Conservation (phyloP, 2,888 invertebrate genomes). For the Parnassius smintheus region DNA sequence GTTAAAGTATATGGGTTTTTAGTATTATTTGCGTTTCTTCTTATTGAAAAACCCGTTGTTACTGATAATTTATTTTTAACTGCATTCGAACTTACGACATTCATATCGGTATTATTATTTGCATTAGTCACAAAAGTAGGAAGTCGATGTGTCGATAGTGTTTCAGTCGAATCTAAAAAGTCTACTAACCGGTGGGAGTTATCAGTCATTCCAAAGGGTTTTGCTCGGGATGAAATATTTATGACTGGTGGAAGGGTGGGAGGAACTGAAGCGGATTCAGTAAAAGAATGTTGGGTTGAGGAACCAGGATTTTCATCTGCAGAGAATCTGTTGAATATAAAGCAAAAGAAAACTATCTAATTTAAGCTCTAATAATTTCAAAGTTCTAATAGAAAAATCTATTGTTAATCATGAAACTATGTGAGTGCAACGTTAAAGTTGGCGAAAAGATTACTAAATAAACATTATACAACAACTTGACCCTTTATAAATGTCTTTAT, state of each 20-base stretch:
- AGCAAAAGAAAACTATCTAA: constrained; percentile 76
- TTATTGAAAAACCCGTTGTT: constrained; percentile 75
- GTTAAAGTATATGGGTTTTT: constrained; percentile 73
- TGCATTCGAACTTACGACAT: constrained; percentile 48
- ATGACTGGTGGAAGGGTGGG: constrained; percentile 53
- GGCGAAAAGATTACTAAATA: constrained; percentile 26
- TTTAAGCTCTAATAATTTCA: constrained; percentile 55
- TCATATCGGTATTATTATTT: constrained; percentile 49
- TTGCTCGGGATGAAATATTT: constrained; percentile 72
- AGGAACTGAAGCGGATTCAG: constrained; percentile 53
- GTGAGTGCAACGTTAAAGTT: constrained; percentile 17
- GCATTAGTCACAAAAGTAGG: constrained; percentile 58
- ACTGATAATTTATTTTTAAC: constrained; percentile 65
- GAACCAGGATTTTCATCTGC: constrained; percentile 74
- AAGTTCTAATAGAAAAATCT: too few relatives aligned
- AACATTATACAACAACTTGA: too few relatives aligned
- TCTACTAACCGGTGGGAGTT: constrained; percentile 61
- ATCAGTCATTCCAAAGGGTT: constrained; percentile 76
- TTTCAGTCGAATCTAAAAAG: constrained; percentile 60
- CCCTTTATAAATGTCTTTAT: too few relatives aligned
- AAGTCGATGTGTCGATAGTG: constrained; percentile 48
- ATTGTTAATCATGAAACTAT: too few relatives aligned
- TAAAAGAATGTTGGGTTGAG: constrained; percentile 66
- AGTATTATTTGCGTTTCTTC: constrained; percentile 63
- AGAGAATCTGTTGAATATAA: constrained; percentile 81